These are phyloP conservation scores for Sarcophaga subvicina DNA, from an alignment of 2,888 invertebrate species.

Conservation along the genomic window DNA sequence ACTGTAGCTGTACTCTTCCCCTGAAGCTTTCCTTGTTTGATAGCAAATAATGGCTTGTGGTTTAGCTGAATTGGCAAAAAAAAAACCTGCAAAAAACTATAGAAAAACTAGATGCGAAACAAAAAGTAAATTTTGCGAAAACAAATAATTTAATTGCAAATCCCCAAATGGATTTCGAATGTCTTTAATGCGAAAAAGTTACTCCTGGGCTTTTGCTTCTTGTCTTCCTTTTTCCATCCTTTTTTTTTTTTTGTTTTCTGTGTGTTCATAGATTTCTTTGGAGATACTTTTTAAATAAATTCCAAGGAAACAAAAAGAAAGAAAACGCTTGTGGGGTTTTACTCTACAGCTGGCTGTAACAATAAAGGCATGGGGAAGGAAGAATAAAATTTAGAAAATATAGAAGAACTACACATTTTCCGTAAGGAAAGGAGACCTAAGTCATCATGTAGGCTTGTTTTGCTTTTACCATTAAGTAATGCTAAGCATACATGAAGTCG, in stretches of 20 bases:
- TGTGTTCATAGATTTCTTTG: not conserved
- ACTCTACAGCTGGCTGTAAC: too few species aligned
- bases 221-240: too few species aligned
- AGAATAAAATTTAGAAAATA: too few species aligned
- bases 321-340: not conserved
- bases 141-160: slow-evolving; percentile 26
- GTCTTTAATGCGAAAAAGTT: slow-evolving; percentile 1
- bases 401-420: too few species aligned
- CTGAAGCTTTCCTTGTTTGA: not conserved
- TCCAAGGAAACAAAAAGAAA: not conserved
- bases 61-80: slow-evolving; percentile 20
- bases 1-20: not conserved
- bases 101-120: not conserved
- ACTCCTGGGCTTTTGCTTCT: not conserved
- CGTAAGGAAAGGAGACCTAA: too few species aligned
- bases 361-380: too few species aligned
- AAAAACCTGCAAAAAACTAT: slow-evolving; percentile 10
- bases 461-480: too few species aligned
- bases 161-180: slow-evolving; percentile 22
- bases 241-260: not conserved
- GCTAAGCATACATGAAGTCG: too few species aligned
- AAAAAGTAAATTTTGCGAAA: slow-evolving; percentile 21
- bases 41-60: not conserved
- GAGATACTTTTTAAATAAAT: not conserved
- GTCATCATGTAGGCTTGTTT: too few species aligned